A percentile compares a stretch with the other conserved stretches of the same genome.
These are phyloP conservation scores for Oreamnos americanus DNA, from an alignment of 2,113 vertebrate genomes.

Conservation along the genomic window DNA sequence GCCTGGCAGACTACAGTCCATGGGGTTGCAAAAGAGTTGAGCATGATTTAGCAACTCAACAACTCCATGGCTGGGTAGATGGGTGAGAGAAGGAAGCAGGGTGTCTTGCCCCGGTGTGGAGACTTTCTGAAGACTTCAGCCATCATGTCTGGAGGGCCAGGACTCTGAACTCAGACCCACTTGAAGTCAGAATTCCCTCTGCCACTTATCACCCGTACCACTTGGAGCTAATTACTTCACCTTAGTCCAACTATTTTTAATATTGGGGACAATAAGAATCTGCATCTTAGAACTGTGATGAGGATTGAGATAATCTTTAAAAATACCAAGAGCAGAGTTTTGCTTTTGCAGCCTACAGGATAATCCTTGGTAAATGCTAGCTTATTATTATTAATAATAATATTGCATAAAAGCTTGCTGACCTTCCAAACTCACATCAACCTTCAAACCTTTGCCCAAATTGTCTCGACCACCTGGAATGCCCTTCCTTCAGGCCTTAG, in stretches of 20 bases:
- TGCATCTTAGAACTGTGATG: neutral
- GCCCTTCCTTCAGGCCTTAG: neutral
- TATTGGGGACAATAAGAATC: neutral
- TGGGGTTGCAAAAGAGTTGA: neutral
- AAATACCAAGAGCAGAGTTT: neutral
- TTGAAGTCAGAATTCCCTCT: neutral
- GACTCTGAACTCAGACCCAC: neutral
- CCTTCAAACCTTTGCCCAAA: neutral
- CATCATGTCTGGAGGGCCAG: neutral
- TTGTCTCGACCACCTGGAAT: fast-evolving
- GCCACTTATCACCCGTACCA: neutral
- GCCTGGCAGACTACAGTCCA: neutral
- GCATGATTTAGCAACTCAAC: neutral
- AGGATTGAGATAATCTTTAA: neutral
- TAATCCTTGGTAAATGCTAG: neutral
- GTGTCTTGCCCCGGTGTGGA: neutral
- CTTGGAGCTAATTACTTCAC: too few relatives aligned
- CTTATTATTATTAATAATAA: neutral
- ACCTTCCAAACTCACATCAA: neutral
- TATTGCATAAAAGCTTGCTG: neutral
- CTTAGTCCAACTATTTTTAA: neutral
- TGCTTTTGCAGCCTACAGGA: neutral
- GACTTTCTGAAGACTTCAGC: neutral
- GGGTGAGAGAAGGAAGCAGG: neutral
- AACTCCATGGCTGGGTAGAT: neutral